Percentiles rank a stretch among this genome's conserved stretches.
Evolutionary conservation across 2,113 vertebrate species (phyloP).

Genomic region (Saccopteryx bilineata): DNA sequence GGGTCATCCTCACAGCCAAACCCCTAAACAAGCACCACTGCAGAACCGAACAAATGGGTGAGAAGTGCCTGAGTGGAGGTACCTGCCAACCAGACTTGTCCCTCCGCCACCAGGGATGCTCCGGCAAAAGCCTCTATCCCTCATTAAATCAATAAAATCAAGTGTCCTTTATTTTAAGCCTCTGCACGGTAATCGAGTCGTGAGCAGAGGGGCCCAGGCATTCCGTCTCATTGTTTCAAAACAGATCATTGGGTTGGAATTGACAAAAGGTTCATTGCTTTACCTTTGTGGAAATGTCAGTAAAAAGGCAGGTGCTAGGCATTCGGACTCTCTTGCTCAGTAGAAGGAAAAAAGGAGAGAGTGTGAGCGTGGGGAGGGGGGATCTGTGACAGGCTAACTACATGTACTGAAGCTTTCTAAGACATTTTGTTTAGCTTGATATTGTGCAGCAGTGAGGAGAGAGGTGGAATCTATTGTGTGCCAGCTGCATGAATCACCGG

Average conservation of each 20-base stretch:
- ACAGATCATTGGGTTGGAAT: conserved; percentile 83
- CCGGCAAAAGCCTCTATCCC: conserved; percentile 71
- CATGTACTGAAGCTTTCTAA: conserved; percentile 87
- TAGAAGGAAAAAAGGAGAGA: conserved; percentile 60
- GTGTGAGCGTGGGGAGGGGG: conserved; percentile 40
- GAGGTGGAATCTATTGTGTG: conserved; percentile 89
- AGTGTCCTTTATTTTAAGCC: conserved; percentile 89
- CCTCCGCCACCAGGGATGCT: conserved; percentile 75
- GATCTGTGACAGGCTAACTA: conserved; percentile 84
- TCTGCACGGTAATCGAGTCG: conserved; percentile 80
- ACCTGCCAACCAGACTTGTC: conserved; percentile 71
- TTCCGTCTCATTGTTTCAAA: conserved; percentile 88
- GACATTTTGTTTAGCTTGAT: conserved; percentile 90
- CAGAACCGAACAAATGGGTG: conserved; percentile 69
- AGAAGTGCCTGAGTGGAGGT: conserved; percentile 71
- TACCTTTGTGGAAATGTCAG: conserved; percentile 90
- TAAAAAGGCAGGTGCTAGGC: conserved; percentile 87
- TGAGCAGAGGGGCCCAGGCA: conserved; percentile 79
- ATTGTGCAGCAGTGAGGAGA: conserved; percentile 87
- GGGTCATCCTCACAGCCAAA: conserved; percentile 81
- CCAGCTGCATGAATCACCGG: conserved; percentile 88
- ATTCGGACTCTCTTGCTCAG: conserved; percentile 86
- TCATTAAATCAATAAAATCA: conserved; percentile 90
- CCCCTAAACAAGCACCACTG: conserved; percentile 74
- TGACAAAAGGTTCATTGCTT: conserved; percentile 88